Percentiles rank a stretch among this genome's conserved stretches.
phyloP scores from a whole-genome alignment of 2,888 invertebrate species.

The Metopia argyrocephala region DNA sequence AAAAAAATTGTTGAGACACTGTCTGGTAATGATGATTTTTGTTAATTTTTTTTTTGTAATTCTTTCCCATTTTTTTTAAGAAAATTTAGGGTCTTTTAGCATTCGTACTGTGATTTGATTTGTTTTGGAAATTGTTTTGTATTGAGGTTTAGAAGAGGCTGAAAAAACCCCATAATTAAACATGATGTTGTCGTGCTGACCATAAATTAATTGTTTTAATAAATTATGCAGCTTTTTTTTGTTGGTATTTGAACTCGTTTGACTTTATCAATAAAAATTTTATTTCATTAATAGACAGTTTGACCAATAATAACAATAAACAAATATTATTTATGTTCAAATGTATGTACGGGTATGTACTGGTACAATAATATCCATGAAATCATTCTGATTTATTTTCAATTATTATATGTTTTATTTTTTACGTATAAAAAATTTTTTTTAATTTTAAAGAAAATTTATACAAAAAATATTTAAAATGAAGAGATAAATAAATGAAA shows the following conservation, averaged over 20 bases:
- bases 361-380: neutral
- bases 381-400: neutral
- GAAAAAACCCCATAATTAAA: conserved; percentile 46
- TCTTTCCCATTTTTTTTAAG: neutral
- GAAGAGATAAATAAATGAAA: neutral
- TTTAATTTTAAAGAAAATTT: neutral
- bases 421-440: neutral
- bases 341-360: too few species aligned
- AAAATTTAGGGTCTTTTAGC: conserved; percentile 18
- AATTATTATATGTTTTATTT: conserved; percentile 7
- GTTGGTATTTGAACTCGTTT: conserved; percentile 59
- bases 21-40: neutral
- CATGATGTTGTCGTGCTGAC: conserved; percentile 64
- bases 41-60: neutral
- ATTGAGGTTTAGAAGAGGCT: conserved; percentile 6
- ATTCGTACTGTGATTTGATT: conserved; percentile 36
- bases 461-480: conserved; percentile 6
- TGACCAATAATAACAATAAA: conserved; percentile 37
- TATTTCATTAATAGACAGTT: conserved; percentile 50
- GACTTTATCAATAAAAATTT: conserved; percentile 54
- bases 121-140: conserved; percentile 29
- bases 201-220: conserved; percentile 67
- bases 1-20: neutral
- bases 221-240: conserved; percentile 53
- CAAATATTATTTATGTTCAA: conserved; percentile 46